Conservation (phyloP, 2,888 invertebrate genomes). For the Polyommatus icarus region DNA sequence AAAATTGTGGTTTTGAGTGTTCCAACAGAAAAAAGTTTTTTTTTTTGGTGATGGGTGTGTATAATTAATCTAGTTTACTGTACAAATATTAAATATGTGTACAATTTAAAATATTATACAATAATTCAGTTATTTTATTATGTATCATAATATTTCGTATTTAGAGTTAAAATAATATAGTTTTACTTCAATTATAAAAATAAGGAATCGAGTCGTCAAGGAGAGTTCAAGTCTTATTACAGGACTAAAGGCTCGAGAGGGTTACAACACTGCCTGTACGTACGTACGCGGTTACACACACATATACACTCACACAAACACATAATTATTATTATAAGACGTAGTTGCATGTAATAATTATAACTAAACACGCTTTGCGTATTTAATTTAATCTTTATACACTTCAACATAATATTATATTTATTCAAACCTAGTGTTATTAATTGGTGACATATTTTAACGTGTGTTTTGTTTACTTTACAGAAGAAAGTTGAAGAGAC, state of each 20-base stretch:
- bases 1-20: not conserved
- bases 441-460: not conserved
- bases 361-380: not conserved
- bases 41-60: not conserved
- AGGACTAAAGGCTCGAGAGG: not conserved
- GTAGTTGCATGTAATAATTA: not conserved
- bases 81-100: not conserved
- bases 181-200: not conserved
- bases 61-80: not conserved
- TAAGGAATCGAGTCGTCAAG: not conserved
- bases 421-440: not conserved
- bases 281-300: constrained; percentile 17
- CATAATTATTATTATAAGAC: not conserved
- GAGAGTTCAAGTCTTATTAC: not conserved
- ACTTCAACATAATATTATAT: not conserved
- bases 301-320: not conserved
- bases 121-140: not conserved
- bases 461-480: constrained; percentile 47
- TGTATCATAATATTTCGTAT: not conserved
- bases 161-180: not conserved
- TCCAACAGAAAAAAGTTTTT: not conserved
- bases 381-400: not conserved
- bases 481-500: constrained; percentile 81
- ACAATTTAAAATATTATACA: not conserved
- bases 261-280: constrained; percentile 13